Conservation (phyloP, 2,888 invertebrate genomes). For the Tetropium fuscum region DNA sequence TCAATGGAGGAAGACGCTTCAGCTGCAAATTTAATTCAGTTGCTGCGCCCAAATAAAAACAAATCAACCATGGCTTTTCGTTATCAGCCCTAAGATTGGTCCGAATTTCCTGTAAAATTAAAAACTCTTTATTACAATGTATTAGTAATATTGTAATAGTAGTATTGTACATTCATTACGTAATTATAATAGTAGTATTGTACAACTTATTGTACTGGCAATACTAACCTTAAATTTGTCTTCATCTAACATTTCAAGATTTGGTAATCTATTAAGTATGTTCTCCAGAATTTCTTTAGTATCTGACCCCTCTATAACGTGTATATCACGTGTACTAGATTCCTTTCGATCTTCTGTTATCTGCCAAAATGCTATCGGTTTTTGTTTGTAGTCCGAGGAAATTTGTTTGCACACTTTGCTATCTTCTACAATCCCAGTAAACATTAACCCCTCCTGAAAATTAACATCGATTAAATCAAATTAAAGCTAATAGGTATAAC, state of each 20-base stretch:
- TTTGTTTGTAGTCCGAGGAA: conserved; percentile 54
- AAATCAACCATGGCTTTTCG: conserved; percentile 68
- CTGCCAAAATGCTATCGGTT: conserved; percentile 61
- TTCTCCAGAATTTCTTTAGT: conserved; percentile 71
- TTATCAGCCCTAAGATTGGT: conserved; percentile 42
- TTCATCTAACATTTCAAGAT: conserved; percentile 70
- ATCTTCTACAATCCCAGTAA: conserved; percentile 67
- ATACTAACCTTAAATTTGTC: conserved; percentile 72
- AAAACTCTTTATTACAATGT: not conserved
- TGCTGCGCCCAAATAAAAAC: conserved; percentile 69
- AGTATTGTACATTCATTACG: not conserved
- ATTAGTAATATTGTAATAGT: not conserved
- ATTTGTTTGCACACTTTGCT: conserved; percentile 66
- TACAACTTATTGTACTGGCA: too few species aligned
- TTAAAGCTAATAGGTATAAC: not conserved
- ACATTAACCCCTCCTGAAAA: conserved; percentile 66
- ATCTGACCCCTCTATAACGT: conserved; percentile 61
- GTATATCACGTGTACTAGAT: conserved; percentile 34
- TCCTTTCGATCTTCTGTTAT: conserved; percentile 39
- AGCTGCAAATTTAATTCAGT: conserved; percentile 70
- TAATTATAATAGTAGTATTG: not conserved
- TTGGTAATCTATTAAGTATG: conserved; percentile 72
- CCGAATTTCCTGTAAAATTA: conserved; percentile 47
- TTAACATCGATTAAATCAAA: conserved; percentile 8
- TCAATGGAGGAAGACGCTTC: conserved; percentile 72